Evolutionary conservation across 2,113 vertebrate genomes (phyloP), one percentile per base, ranked within the genome.

Genomic region (Rhinoderma darwinii): DNA sequence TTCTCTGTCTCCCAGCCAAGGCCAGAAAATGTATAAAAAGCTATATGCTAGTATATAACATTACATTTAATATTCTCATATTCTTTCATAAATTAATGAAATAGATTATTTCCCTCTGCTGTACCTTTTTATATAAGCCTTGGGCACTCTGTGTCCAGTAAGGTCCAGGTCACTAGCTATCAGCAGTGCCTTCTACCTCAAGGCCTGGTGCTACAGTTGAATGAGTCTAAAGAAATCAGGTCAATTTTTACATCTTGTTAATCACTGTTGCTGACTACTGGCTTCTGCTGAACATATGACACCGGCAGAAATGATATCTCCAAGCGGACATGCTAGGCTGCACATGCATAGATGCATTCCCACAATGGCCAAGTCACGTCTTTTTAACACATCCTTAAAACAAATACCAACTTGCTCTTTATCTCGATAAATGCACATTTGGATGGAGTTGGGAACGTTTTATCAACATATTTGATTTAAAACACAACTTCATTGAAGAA

Each of bases 201-300:
- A 63, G 84, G 84, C 54, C 84, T 32, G 35, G 27, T 35, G 74
- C 37, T 85, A 85, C 74, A 76, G 73, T 3, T 66, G 54, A 85
- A 76, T 56, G 35, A 41, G 50, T 86, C 25, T 30, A 68, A 12
- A 86, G 76, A 80, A 86, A 86, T 80, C 84, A 86, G 75, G 84
- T 86, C 61, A 86, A 86, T 80, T 86, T 72, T 85, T 86, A 51
- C 84, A 80, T 86, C 76, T 80, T 80, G 84, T 86, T 80, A 86
- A 86, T 86, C 76, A 72, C 75, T 72, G 18, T 61, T 73, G 61
- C 84, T 86, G 84, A 80, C 61, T 86, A 72, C 76, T 73, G 76
- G 76, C 84, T 86, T 86, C 84, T 86, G 84, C 61, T 80, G 84
- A 86, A 72, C 84, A 86, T 86, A 86, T 80, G 84, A 86, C 76